These are phyloP conservation scores for Xanthostigma xanthostigma DNA, from an alignment of 2,888 invertebrate genomes.

Conservation along the genomic window DNA sequence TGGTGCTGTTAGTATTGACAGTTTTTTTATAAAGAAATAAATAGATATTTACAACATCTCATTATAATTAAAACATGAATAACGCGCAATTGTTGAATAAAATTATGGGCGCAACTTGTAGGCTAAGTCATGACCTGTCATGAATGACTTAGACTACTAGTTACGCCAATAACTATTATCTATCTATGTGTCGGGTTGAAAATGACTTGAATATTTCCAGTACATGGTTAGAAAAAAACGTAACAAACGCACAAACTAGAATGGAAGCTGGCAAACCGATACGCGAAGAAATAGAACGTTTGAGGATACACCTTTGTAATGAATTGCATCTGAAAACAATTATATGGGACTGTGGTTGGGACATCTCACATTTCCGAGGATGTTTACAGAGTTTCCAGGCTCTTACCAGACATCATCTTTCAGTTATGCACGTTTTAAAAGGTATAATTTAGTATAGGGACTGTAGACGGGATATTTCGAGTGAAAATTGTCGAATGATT, in stretches of 20 bases:
- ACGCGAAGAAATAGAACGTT: slow-evolving; percentile 56
- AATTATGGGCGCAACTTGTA: too few species aligned
- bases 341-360: slow-evolving; percentile 76
- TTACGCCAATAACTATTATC: too few species aligned
- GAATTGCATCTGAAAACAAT: slow-evolving; percentile 42
- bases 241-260: slow-evolving; percentile 48
- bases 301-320: slow-evolving; percentile 43
- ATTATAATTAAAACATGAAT: too few species aligned
- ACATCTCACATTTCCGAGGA: slow-evolving; percentile 78
- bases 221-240: slow-evolving; percentile 60
- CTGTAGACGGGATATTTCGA: too few species aligned
- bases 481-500: too few species aligned
- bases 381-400: slow-evolving; percentile 71
- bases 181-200: slow-evolving; percentile 13
- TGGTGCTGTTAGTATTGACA: too few species aligned
- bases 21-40: too few species aligned
- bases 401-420: slow-evolving; percentile 58
- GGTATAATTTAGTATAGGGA: slow-evolving; percentile 20
- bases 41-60: too few species aligned
- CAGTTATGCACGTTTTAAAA: slow-evolving; percentile 50
- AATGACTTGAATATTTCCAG: slow-evolving; percentile 26
- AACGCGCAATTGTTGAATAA: too few species aligned
- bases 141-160: too few species aligned
- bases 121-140: too few species aligned
- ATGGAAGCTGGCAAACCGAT: slow-evolving; percentile 48